A percentile compares a stretch with the other conserved stretches of the same genome.
These are phyloP conservation scores for Probaryconus sp. DNA, from an alignment of 1,140 invertebrate species.

Conservation along the genomic window DNA sequence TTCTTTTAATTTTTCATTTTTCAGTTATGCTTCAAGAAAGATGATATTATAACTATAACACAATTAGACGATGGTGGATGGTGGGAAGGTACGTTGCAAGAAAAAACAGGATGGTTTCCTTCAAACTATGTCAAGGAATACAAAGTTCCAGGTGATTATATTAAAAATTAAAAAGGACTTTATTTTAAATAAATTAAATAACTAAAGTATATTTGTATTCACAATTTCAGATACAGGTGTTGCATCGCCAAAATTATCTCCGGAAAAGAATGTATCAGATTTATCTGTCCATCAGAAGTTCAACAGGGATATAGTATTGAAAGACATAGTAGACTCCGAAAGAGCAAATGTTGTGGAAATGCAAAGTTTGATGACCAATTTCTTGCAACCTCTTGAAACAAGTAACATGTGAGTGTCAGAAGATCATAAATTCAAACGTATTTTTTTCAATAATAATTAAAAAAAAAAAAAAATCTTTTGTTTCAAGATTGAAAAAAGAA, in stretches of 20 bases:
- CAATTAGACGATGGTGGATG: conserved; percentile 93
- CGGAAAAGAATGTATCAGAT: conserved; percentile 80
- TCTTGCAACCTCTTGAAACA: conserved; percentile 89
- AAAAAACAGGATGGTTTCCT: conserved; percentile 98
- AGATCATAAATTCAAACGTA: neutral
- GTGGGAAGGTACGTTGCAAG: conserved; percentile 97
- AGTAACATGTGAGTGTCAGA: conserved; percentile 87
- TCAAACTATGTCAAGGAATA: conserved; percentile 97
- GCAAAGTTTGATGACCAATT: conserved; percentile 89
- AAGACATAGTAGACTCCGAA: conserved; percentile 96
- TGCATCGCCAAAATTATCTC: conserved; percentile 80
- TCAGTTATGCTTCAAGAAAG: conserved; percentile 96
- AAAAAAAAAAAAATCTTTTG: conserved; percentile 25
- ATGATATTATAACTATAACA: conserved; percentile 97
- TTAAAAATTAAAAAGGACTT: neutral
- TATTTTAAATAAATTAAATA: neutral
- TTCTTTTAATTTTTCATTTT: conserved; percentile 67
- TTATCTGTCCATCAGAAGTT: conserved; percentile 80
- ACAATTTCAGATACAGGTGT: conserved; percentile 75
- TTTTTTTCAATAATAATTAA: neutral
- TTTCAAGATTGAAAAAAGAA: conserved; percentile 86
- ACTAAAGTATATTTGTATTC: neutral
- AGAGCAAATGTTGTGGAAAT: conserved; percentile 92
- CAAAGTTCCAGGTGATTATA: conserved; percentile 79
- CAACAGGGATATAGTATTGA: conserved; percentile 90